Evolutionary conservation across 2,113 vertebrate genomes (phyloP), one percentile per base, ranked within the genome.

Genomic region (Sorex araneus): DNA sequence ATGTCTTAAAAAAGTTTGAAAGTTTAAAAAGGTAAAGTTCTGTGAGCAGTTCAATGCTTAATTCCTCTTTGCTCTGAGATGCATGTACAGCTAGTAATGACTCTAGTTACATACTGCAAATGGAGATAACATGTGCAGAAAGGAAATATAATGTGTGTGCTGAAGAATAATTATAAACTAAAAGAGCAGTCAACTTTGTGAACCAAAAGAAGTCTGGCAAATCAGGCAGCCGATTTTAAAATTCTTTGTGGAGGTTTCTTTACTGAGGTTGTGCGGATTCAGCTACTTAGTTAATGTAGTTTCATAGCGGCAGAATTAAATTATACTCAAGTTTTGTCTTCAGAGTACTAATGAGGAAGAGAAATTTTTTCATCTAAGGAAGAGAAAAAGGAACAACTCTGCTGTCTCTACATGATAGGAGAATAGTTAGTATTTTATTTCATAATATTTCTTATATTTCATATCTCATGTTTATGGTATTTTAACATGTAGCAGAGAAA

Each of bases 281-380:
- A 73, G 34, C 30, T 67, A 57, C 60, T 84, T 73, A n/a, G n/a
- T 85, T 86, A 82, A 70, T 73, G 86, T 66, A 78, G 5, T 57
- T 77, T 93, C 57, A 30, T 66, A 60, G 34, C 10, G n/a, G 4
- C 15, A 73, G 36, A 73, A 47, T 93, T 95, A 78, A 81, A 66
- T 57, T 73, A 47, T 90, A 78, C 25, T 67, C 66, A 57, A 83
- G 10, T 9, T 66, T 64, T 84, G 50, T 87, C 32, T 90, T 90
- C 15, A 73, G 27, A 90, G 30, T 73, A 64, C 43, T 86, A 78
- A 82, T 60, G 43, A 78, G 64, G 64, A 93, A 89, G 78, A 74
- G 71, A 66, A 90, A 93, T 78, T 66, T 83, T 4, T 19, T 79
- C 25, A 43, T 81, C 78, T 13, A 60, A 90, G 45, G 50, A 16